Evolutionary conservation across 2,888 invertebrate species (phyloP), one percentile per base, ranked within the genome.

Genomic region (Didymodactylos carnosus): DNA sequence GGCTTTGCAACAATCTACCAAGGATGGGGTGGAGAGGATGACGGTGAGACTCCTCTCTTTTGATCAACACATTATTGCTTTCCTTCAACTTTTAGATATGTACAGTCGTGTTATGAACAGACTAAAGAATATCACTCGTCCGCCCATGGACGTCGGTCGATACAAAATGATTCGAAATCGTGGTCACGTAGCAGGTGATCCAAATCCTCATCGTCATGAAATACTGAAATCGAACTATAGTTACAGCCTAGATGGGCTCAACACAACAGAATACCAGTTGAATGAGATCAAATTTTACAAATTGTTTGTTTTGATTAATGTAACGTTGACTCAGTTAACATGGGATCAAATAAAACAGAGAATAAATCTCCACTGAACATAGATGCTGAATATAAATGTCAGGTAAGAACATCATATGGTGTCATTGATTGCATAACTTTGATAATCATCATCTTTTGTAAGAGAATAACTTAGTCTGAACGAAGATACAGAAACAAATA

Each of bases 1-100:
- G 72, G 72, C 10, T 72, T 69, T 29, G 39, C 72, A 35, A 72
- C 62, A 13, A 35, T 62, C 27, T 72, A 72, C n/a, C 69, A 69
- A 69, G 72, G 72, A 11, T 72, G 72, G 72, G 72, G 72, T 39
- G 27, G 51, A n/a, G 72, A 72, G 69, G 72, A 72, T 43, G 72
- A 72, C 43, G 72, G n/a, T n/a, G n/a, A n/a, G n/a, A n/a, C n/a
- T n/a, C n/a, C n/a, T n/a, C n/a, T 51, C n/a, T 51, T 71, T 46
- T 46, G 51, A 71, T 46, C 51, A 19, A 49, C 49, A 23, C 23
- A 51, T 10, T 39, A 46, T 25, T 51, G 51, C 51, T 35, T 71
- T 25, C 27, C n/a, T n/a, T n/a, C n/a, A n/a, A n/a, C n/a, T n/a
- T n/a, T n/a, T n/a, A n/a, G n/a, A 46, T 19, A 46, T 46, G 46